phyloP scores from a whole-genome alignment of 2,888 invertebrate genomes.

The Epinotia demarniana region DNA sequence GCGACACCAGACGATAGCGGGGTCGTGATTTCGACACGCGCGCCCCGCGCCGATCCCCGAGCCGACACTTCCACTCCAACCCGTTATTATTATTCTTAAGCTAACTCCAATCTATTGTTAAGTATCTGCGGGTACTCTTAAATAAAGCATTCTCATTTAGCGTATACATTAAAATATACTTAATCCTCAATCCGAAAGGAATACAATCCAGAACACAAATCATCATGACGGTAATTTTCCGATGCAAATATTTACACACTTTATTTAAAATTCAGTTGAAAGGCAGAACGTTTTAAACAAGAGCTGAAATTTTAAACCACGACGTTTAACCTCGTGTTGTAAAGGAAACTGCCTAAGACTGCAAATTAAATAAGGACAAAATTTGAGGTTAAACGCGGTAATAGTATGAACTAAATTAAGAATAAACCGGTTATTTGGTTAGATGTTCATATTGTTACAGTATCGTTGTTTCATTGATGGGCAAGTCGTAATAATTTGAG shows the following conservation, averaged over 20 bases:
- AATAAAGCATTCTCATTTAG: constrained; percentile 1
- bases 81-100: constrained; percentile 22
- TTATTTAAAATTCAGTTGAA: constrained; percentile 35
- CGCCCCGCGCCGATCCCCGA: no score
- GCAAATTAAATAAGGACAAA: not conserved
- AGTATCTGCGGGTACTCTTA: not conserved
- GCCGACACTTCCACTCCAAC: not conserved
- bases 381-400: not conserved
- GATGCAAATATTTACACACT: constrained; percentile 18
- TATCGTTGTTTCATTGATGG: constrained; percentile 1
- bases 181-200: constrained; percentile 34
- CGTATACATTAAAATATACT: constrained; percentile 26
- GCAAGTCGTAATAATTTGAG: constrained; percentile 1
- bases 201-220: constrained; percentile 27
- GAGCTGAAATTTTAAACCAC: constrained; percentile 26
- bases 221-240: constrained; percentile 17
- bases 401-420: not conserved
- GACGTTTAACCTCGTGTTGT: constrained; percentile 14
- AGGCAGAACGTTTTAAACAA: constrained; percentile 18
- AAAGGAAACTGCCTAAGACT: constrained; percentile 8
- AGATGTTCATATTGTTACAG: not conserved
- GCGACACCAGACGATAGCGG: constrained; percentile 6
- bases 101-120: constrained; percentile 14
- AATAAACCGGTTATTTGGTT: no score
- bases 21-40: not conserved